Percentiles rank a stretch among this genome's conserved stretches.
phyloP scores from a whole-genome alignment of 2,113 vertebrate species.

The Ranitomeya variabilis region DNA sequence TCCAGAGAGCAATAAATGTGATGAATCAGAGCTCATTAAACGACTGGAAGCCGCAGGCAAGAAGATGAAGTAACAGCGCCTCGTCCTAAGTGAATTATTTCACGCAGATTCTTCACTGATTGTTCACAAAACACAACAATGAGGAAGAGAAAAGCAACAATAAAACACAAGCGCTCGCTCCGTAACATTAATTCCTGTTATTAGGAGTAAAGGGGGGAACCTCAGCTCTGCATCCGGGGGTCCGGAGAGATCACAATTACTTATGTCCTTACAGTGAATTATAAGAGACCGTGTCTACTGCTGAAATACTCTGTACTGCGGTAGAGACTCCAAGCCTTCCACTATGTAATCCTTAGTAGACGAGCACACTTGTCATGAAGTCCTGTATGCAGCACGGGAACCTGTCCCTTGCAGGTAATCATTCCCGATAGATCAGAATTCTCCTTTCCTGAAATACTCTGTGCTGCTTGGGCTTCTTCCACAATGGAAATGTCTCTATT shows the following conservation, averaged over 20 bases:
- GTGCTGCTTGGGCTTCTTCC: neutral
- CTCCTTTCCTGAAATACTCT: neutral
- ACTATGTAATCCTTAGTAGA: neutral
- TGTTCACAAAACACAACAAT: neutral
- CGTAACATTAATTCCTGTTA: neutral
- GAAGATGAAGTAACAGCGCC: neutral
- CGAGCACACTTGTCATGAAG: neutral
- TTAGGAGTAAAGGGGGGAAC: too few relatives aligned
- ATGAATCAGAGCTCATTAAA: constrained; percentile 7
- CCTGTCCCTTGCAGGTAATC: too few relatives aligned
- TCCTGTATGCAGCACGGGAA: too few relatives aligned
- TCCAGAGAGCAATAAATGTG: neutral
- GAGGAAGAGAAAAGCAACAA: neutral
- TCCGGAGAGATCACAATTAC: neutral
- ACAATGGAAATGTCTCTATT: neutral
- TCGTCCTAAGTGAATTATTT: neutral
- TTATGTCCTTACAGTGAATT: neutral
- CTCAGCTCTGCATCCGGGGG: neutral
- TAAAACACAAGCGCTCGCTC: neutral
- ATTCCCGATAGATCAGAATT: neutral
- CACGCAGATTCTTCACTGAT: neutral
- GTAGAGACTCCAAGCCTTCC: neutral
- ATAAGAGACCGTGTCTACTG: neutral
- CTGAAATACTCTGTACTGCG: too few relatives aligned
- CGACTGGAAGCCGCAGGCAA: neutral